Evolutionary conservation across 2,888 invertebrate species (phyloP).

Genomic region (Drosophila paracracens): DNA sequence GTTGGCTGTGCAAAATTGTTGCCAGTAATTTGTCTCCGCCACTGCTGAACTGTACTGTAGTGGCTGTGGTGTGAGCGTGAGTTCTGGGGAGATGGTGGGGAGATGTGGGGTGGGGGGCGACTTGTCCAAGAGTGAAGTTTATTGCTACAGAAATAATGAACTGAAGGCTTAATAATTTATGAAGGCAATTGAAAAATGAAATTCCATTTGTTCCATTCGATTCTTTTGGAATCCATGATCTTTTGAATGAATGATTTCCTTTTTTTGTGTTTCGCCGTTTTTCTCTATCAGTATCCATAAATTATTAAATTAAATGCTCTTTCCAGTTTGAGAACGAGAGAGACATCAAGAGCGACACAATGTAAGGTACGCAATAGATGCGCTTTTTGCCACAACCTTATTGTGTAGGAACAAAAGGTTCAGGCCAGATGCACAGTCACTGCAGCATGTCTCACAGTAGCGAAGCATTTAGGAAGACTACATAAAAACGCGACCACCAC

Average conservation of each 20-base stretch:
- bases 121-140: slow-evolving; percentile 50
- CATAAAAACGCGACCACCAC: slow-evolving; percentile 43
- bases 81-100: not conserved
- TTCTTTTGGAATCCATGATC: slow-evolving; percentile 29
- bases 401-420: slow-evolving; percentile 46
- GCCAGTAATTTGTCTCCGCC: slow-evolving; percentile 64
- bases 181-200: slow-evolving; percentile 67
- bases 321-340: not conserved
- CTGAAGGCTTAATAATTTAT: slow-evolving; percentile 64
- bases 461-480: slow-evolving; percentile 42
- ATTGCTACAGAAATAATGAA: slow-evolving; percentile 68
- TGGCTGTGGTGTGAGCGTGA: slow-evolving; percentile 10
- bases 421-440: slow-evolving; percentile 21
- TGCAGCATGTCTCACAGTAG: slow-evolving; percentile 18
- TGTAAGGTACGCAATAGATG: slow-evolving; percentile 12
- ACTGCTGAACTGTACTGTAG: slow-evolving; percentile 5
- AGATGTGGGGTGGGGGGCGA: slow-evolving; percentile 1
- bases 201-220: slow-evolving; percentile 49
- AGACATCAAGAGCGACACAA: slow-evolving; percentile 30
- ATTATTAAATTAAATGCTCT: slow-evolving; percentile 23
- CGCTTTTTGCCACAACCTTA: slow-evolving; percentile 26
- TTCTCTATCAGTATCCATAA: slow-evolving; percentile 14
- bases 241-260: not conserved
- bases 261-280: not conserved
- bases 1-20: slow-evolving; percentile 66